These are phyloP conservation scores for Fragum sueziense DNA, from an alignment of 2,888 invertebrate species.

Conservation along the genomic window DNA sequence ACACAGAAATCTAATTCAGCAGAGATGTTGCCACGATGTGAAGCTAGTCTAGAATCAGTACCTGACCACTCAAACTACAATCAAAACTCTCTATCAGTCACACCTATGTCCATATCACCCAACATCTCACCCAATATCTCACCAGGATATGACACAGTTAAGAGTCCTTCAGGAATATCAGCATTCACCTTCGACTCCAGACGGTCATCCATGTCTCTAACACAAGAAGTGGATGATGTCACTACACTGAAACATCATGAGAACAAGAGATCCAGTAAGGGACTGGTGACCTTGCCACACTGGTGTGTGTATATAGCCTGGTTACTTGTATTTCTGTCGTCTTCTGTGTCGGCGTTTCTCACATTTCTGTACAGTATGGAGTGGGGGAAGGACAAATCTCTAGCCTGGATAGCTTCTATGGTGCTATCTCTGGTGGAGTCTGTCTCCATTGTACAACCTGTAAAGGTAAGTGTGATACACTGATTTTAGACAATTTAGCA, in stretches of 20 bases:
- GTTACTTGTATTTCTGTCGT: conserved; percentile 52
- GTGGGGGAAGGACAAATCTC: conserved; percentile 23
- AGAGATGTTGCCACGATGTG: background rate
- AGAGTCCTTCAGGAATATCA: conserved; percentile 28
- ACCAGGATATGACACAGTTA: conserved; percentile 6
- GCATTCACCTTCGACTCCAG: conserved; percentile 32
- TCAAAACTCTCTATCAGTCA: conserved; percentile 1
- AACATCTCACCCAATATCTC: conserved; percentile 38
- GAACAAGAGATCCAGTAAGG: conserved; percentile 1
- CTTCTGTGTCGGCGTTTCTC: conserved; percentile 56
- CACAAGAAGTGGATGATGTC: conserved; percentile 23
- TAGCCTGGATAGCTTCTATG: conserved; percentile 72
- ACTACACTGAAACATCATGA: background rate
- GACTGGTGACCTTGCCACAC: conserved; percentile 59
- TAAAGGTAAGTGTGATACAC: conserved; percentile 65
- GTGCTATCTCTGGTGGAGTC: conserved; percentile 72
- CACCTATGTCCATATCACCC: background rate
- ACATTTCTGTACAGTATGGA: conserved; percentile 79
- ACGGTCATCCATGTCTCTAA: background rate
- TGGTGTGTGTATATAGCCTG: conserved; percentile 61
- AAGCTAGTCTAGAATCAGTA: background rate
- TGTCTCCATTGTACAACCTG: conserved; percentile 73
- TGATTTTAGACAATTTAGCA: too few relatives aligned
- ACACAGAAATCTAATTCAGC: background rate
- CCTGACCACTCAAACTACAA: background rate